Conservation (phyloP, 2,113 vertebrate genomes). For the Anolis sagrei region DNA sequence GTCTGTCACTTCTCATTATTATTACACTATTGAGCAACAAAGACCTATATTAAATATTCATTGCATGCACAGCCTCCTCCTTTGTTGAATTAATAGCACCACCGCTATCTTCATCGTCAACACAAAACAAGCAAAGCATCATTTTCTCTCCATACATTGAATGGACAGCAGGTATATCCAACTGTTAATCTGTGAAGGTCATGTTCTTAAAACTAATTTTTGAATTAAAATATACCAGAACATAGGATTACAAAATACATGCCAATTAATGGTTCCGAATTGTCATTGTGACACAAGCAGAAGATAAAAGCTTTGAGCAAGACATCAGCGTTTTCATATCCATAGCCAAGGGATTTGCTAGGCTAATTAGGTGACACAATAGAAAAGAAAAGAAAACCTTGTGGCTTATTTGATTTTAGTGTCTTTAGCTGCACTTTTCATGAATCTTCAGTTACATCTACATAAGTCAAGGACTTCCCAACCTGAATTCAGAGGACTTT, state of each 20-base stretch:
- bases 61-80: background rate
- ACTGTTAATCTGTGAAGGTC: background rate
- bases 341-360: background rate
- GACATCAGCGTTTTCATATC: background rate
- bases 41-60: background rate
- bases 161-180: background rate
- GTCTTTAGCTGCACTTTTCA: background rate
- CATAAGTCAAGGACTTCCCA: background rate
- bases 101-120: background rate
- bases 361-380: background rate
- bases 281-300: background rate
- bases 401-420: background rate
- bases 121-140: background rate
- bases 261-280: background rate
- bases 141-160: background rate
- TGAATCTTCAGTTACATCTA: background rate
- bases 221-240: conserved; percentile 15
- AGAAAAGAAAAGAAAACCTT: background rate
- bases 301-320: conserved; percentile 20
- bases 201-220: conserved; percentile 3
- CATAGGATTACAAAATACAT: background rate
- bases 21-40: background rate
- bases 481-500: background rate
- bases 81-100: background rate
- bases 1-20: conserved; percentile 2